These are phyloP conservation scores for Calyptommatus sinebrachiatus DNA, from an alignment of 2,113 vertebrate species.

Conservation along the genomic window DNA sequence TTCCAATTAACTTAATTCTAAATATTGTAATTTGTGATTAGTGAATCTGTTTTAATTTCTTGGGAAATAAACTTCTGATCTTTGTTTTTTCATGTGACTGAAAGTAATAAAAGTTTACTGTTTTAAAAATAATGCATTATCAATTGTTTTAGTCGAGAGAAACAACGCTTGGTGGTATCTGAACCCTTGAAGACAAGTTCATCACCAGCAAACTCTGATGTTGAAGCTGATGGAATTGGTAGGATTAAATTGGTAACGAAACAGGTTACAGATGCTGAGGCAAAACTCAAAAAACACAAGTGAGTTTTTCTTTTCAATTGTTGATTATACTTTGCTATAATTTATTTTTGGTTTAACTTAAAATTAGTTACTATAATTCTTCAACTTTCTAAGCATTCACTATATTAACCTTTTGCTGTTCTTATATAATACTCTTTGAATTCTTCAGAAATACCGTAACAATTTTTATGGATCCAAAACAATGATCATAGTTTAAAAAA, in stretches of 20 bases:
- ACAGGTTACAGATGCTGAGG: conserved; percentile 81
- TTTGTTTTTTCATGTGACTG: not conserved
- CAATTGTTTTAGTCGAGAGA: conserved; percentile 79
- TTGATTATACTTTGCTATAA: not conserved
- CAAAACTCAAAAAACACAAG: conserved; percentile 86
- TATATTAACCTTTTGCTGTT: not conserved
- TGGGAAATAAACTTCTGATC: not conserved
- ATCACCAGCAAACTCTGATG: conserved; percentile 72
- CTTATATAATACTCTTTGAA: not conserved
- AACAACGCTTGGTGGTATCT: conserved; percentile 80
- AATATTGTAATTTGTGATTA: not conserved
- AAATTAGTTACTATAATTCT: not conserved
- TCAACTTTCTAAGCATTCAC: not conserved
- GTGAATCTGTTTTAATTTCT: not conserved
- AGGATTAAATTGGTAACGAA: conserved; percentile 74
- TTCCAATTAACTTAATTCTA: not conserved
- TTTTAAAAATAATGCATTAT: conserved; percentile 21
- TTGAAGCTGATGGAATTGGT: conserved; percentile 69
- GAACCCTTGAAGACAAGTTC: conserved; percentile 64
- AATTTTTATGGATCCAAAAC: not conserved
- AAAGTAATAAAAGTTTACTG: not conserved
- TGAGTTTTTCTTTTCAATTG: conserved; percentile 42
- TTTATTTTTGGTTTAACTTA: not conserved
- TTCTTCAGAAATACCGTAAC: not conserved
- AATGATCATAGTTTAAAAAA: too few relatives aligned